Evolutionary conservation across 2,113 vertebrate genomes (phyloP).

Genomic region (Hydrolagus affinis): DNA sequence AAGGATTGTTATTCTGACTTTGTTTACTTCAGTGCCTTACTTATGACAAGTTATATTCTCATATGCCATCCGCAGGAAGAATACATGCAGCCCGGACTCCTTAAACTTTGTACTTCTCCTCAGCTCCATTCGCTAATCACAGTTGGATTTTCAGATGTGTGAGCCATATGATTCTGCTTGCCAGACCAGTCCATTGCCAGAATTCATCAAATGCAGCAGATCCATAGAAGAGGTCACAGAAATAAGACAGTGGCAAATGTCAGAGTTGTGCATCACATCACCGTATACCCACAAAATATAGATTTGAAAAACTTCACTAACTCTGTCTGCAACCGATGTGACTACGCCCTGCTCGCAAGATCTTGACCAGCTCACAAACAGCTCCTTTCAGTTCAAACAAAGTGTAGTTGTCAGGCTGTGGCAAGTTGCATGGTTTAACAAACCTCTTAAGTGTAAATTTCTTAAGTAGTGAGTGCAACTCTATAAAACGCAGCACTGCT

Average conservation of each 20-base stretch:
- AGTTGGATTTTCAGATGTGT: background rate
- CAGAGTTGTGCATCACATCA: background rate
- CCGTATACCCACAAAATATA: background rate
- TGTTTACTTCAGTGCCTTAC: background rate
- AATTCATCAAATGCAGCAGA: background rate
- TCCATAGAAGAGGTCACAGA: background rate
- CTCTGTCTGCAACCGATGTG: background rate
- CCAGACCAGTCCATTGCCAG: background rate
- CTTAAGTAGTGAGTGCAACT: background rate
- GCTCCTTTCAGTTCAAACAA: background rate
- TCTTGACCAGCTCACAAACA: background rate
- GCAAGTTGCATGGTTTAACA: background rate
- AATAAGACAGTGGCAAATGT: background rate
- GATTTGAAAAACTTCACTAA: background rate
- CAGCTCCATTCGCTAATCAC: background rate
- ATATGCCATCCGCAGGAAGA: background rate
- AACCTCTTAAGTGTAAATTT: background rate
- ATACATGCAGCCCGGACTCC: background rate
- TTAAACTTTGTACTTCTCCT: background rate
- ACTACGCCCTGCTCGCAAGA: background rate
- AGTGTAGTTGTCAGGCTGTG: background rate
- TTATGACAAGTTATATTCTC: background rate
- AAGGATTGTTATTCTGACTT: background rate
- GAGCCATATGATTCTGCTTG: background rate
- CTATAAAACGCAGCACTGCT: background rate